phyloP scores from a whole-genome alignment of 2,113 vertebrate genomes.

The Corapipo altera region DNA sequence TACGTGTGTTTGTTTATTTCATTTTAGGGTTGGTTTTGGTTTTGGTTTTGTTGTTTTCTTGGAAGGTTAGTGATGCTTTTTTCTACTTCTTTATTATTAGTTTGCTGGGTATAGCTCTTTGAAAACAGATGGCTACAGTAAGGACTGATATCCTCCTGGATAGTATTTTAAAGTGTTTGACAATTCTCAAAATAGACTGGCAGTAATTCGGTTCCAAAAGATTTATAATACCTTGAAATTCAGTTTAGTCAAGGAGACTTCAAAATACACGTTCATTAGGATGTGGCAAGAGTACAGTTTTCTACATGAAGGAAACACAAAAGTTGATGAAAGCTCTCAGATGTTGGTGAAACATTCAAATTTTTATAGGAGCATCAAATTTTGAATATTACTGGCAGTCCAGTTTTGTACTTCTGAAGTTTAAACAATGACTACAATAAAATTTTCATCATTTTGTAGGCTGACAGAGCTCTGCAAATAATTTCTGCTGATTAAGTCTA shows the following conservation, averaged over 20 bases:
- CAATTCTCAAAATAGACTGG: not conserved
- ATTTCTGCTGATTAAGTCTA: conserved; percentile 12
- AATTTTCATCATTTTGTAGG: not conserved
- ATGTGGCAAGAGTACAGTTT: not conserved
- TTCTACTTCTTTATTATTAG: not conserved
- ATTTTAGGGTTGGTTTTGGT: not conserved
- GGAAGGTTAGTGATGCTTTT: not conserved
- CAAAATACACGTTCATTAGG: not conserved
- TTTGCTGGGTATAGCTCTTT: not conserved
- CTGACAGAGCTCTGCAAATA: not conserved
- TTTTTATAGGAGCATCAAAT: not conserved
- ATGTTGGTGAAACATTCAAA: not conserved
- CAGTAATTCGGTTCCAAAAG: not conserved
- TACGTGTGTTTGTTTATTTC: not conserved
- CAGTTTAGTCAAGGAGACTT: not conserved
- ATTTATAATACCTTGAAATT: not conserved
- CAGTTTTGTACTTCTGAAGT: not conserved
- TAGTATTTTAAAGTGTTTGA: not conserved
- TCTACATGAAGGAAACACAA: not conserved
- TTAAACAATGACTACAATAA: not conserved
- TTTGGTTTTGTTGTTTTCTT: not conserved
- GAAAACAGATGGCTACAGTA: not conserved
- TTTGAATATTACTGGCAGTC: not conserved
- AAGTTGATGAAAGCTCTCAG: not conserved
- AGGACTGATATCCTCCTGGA: not conserved